These are phyloP conservation scores for Hypomecis atomaria DNA, from an alignment of 2,888 invertebrate species.

Conservation along the genomic window DNA sequence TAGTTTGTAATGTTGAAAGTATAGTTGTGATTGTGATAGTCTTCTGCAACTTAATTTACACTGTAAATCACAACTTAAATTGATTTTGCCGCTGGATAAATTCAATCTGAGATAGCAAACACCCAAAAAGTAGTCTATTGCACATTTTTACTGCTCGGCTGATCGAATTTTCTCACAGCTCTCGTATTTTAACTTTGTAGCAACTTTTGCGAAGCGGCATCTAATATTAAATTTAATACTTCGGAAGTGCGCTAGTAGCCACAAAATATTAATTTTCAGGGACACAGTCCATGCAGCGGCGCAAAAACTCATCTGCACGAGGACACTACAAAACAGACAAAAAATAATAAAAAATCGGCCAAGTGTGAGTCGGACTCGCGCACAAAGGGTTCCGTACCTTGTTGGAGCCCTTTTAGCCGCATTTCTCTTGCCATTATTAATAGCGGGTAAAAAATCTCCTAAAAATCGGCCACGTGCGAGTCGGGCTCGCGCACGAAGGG, in stretches of 20 bases:
- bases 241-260: slow-evolving; percentile 4
- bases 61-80: not conserved
- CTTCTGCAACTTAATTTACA: not conserved
- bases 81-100: no score
- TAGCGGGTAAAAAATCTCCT: no score
- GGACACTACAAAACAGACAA: slow-evolving; percentile 47
- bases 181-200: slow-evolving; percentile 6
- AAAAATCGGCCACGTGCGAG: no score
- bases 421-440: no score
- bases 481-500: no score
- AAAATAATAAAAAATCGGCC: slow-evolving; percentile 59
- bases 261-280: slow-evolving; percentile 33
- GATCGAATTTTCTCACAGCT: slow-evolving; percentile 6
- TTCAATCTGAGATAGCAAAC: no score
- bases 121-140: not conserved
- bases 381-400: no score
- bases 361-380: no score
- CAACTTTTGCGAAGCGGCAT: slow-evolving; percentile 12
- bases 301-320: slow-evolving; percentile 30
- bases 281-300: slow-evolving; percentile 21
- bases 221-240: slow-evolving; percentile 15
- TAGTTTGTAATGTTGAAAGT: no score
- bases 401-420: no score
- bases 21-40: no score
- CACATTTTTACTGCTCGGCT: not conserved